Evolutionary conservation across 2,797 vertebrate species (phyloP).

Genomic region (Vipera ursinii): DNA sequence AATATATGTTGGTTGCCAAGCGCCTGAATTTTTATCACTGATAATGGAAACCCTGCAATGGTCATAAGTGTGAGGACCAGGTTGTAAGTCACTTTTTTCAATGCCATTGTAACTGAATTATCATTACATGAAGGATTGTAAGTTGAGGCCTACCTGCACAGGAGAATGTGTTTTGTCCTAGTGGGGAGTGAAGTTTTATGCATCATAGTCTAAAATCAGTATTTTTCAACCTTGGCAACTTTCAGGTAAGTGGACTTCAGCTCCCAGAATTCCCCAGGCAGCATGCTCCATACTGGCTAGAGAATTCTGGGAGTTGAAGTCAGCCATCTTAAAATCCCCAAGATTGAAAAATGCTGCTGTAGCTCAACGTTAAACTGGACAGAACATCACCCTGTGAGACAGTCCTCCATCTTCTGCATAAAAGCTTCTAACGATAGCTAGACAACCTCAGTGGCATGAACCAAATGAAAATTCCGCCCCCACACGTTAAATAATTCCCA

Average conservation of each 20-base stretch:
- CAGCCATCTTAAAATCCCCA: neutral
- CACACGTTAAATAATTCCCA: too few species aligned
- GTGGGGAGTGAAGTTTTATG: neutral
- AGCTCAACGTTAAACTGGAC: neutral
- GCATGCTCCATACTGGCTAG: neutral
- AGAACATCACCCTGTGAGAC: neutral
- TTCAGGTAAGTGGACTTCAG: neutral
- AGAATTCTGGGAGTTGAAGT: neutral
- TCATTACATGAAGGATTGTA: too few species aligned
- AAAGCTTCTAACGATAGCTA: neutral
- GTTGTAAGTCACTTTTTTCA: too few species aligned
- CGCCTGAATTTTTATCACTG: too few species aligned
- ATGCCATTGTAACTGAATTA: too few species aligned
- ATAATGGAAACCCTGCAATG: too few species aligned
- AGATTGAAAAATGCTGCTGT: neutral
- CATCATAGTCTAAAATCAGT: neutral
- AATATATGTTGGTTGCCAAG: too few species aligned
- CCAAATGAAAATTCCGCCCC: neutral
- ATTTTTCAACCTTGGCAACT: neutral
- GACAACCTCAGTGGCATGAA: neutral
- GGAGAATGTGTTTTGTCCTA: neutral
- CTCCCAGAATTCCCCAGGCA: neutral
- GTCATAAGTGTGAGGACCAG: too few species aligned
- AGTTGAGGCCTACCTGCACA: neutral
- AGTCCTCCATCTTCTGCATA: neutral